phyloP scores from a whole-genome alignment of 2,113 vertebrate genomes.

The Phaethon lepturus region DNA sequence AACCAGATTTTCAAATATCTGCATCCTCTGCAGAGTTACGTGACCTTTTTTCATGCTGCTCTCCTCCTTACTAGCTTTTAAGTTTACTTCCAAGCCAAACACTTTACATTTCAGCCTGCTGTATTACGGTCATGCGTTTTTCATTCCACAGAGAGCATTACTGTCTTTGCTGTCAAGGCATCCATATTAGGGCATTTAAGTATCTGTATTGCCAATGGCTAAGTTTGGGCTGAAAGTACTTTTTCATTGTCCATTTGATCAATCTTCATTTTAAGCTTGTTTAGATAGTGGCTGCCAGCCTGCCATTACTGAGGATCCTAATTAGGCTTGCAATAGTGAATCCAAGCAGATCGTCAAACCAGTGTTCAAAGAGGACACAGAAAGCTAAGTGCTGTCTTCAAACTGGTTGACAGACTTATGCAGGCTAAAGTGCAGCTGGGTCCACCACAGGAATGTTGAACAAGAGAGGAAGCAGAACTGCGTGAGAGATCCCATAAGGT shows the following conservation, averaged over 20 bases:
- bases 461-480: not conserved
- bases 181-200: not conserved
- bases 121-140: not conserved
- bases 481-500: not conserved
- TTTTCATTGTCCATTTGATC: conserved; percentile 5
- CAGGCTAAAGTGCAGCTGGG: not conserved
- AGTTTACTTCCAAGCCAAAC: not conserved
- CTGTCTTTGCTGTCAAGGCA: not conserved
- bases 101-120: not conserved
- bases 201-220: not conserved
- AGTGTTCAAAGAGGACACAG: not conserved
- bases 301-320: not conserved
- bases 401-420: not conserved
- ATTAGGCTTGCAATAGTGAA: not conserved
- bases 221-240: not conserved
- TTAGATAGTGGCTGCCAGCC: not conserved
- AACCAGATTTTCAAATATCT: not conserved
- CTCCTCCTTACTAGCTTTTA: not conserved
- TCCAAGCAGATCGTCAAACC: not conserved
- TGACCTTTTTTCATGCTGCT: not conserved
- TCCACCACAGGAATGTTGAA: not conserved
- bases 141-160: not conserved
- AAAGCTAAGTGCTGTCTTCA: not conserved
- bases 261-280: conserved; percentile 17
- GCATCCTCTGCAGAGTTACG: not conserved